Percentiles rank a stretch among this genome's conserved stretches.
Conservation (phyloP, 2,888 invertebrate genomes). For the Drosophila emarginata region DNA sequence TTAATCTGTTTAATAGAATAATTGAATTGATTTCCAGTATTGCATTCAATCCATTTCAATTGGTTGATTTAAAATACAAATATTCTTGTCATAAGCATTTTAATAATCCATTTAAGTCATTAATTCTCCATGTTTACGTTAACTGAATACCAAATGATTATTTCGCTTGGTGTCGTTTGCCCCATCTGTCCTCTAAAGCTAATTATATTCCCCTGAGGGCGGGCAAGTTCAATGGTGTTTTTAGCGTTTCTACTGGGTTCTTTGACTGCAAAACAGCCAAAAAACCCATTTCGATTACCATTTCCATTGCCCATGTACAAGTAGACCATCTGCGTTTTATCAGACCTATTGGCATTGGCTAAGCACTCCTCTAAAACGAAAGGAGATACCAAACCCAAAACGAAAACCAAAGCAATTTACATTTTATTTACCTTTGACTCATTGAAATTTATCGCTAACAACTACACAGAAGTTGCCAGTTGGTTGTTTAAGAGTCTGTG, state of each 20-base stretch:
- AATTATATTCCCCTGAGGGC: conserved; percentile 5
- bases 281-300: conserved; percentile 17
- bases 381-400: not conserved
- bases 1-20: not conserved
- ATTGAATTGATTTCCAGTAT: not conserved
- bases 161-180: not conserved
- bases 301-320: conserved; percentile 21
- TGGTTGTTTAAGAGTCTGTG: not conserved
- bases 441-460: conserved; percentile 42
- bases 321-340: conserved; percentile 36
- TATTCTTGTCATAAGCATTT: not conserved
- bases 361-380: not conserved
- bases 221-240: conserved; percentile 41
- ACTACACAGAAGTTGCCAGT: conserved; percentile 11
- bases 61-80: not conserved
- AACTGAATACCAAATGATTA: conserved; percentile 4
- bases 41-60: not conserved
- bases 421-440: conserved; percentile 62
- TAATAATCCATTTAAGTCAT: not conserved
- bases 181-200: conserved; percentile 1
- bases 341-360: conserved; percentile 56
- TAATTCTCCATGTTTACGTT: not conserved
- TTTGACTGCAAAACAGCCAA: conserved; percentile 29
- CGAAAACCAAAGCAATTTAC: conserved; percentile 58
- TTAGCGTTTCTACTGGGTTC: conserved; percentile 32